Base-by-base conservation (phyloP, 2,888 invertebrate genomes). In the Anodontia alba region DNA sequence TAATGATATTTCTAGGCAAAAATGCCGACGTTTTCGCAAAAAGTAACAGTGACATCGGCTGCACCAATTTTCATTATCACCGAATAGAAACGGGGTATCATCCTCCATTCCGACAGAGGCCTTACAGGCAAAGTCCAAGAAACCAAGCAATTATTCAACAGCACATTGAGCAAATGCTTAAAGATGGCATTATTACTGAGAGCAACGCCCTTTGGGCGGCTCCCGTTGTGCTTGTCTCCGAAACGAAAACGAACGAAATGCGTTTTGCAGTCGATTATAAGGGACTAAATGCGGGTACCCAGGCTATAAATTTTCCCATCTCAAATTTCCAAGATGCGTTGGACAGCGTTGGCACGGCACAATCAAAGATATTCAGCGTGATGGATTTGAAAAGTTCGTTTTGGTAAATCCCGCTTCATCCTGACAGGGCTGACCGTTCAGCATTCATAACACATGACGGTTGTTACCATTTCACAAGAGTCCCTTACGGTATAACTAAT, bases 401-500 rank as follows among this genome's bases (percentile, higher is more conserved):
- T 70, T 80, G 80, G 73, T 79, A 82, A 36, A 54, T 87, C 15
- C 77, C 75, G 1, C 33, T 87, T 26, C 71, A 79, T 23, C 43
- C 26, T 0, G 72, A 71, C 5, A 78, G 79, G 8, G 57, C 73
- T 51, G 67, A 75, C 31, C 84, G 84, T 31, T 72, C 78, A 23
- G 81, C 84, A 10, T 84, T 86, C 42, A 76, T 83, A 20, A 79
- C 78, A 1, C 80, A 81, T 33, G 67, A 80, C 20, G 83, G 85
- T 20, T 66, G 75, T 5, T 85, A 81, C 66, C 66, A 73, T 15
- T 87, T 68, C 54, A 82, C 79, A 7, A 31, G 78, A 23, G 49
- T 86, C 42, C 81, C 85, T 0, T 88, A 82, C 70, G 85, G 88
- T 3, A 73, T 88, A 0, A 75, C 62, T 38, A 86, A 87, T 72